Evolutionary conservation across 2,113 vertebrate genomes (phyloP).

Genomic region (Aviceda subcristata): DNA sequence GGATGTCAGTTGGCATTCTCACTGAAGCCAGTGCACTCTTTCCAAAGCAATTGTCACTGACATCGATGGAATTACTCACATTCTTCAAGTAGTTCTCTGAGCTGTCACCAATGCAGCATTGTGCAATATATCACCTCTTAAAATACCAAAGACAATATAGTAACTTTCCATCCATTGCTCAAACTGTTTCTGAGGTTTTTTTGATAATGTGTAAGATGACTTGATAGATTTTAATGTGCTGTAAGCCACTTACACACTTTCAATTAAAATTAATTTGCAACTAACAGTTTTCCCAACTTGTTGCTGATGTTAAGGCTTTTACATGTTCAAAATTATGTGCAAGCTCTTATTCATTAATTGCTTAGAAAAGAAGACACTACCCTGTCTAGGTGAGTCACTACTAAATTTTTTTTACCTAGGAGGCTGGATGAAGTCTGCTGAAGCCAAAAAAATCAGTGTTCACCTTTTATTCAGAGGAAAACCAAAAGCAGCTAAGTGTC

Average conservation of each 20-base stretch:
- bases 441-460: neutral
- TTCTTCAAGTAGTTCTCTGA: neutral
- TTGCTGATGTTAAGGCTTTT: neutral
- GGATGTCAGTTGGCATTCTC: neutral
- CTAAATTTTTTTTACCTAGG: neutral
- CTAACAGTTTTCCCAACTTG: neutral
- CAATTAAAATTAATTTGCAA: neutral
- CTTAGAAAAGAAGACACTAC: neutral
- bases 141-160: neutral
- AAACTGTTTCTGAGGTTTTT: neutral
- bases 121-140: neutral
- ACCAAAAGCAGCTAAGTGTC: neutral
- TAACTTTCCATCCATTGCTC: neutral
- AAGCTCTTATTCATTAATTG: neutral
- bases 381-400: neutral
- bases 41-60: neutral
- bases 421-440: neutral
- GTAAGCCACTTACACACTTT: neutral
- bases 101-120: neutral
- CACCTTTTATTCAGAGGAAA: neutral
- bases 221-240: neutral
- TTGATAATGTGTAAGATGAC: neutral
- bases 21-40: neutral
- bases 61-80: neutral
- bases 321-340: neutral